Base-by-base conservation (phyloP, 1,140 invertebrate genomes). In the Drosophila saltans region DNA sequence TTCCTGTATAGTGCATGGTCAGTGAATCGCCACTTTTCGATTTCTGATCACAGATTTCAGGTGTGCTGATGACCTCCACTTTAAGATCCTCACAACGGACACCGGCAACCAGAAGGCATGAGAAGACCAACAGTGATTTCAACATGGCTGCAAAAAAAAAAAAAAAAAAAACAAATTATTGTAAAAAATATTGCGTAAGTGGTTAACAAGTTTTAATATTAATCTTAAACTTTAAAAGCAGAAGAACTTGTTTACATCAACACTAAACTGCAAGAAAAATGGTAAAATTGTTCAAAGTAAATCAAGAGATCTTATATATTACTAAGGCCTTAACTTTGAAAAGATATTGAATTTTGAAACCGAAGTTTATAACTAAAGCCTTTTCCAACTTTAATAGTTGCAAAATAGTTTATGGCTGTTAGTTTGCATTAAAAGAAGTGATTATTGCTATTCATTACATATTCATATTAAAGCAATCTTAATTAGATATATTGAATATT, bases 1-100 rank as follows among this genome's bases (percentile, higher is more conserved):
- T 98, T 75, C 97, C 97, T 40, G 96, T 97, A 91, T 98, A 98
- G 92, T 98, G 97, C 97, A 98, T 98, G 57, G 97, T 97, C 40
- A 98, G 94, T 94, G 96, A 96, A 92, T 98, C 97, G 33, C 97
- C 96, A 70, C 95, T 95, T 92, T 97, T 97, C n/a, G 96, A 95
- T 92, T 96, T 96, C 75, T 94, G 93, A 2, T 95, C 95, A 94
- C 97, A 98, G 55, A 95, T 94, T 81, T 97, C 97, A 2, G 97
- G 96, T 69, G 95, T 94, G 92, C 94, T 95, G 11, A 96, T 78
- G 62, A 95, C 95, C 78, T 98, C 97, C 75, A 98, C 95, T 93
- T 98, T 97, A 55, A 98, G 94, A 66, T 94, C 82, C 65, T 86
- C 93, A 79, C 92, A 93, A 61, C 90, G 92, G 48, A 92, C 93